These are phyloP conservation scores for Sesia apiformis DNA, from an alignment of 2,888 invertebrate species.

Conservation along the genomic window DNA sequence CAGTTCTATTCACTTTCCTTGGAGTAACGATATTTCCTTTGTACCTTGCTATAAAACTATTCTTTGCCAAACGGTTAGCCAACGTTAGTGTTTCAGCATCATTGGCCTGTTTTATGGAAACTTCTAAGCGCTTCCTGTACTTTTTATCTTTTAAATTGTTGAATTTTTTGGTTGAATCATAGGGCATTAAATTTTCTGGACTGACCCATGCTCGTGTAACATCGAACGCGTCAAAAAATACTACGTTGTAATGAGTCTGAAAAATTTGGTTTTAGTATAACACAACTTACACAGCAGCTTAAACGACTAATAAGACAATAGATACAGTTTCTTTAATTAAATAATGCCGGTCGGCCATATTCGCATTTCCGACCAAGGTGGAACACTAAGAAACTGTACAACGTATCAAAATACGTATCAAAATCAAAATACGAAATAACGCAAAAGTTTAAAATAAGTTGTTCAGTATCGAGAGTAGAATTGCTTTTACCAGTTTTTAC, in stretches of 20 bases:
- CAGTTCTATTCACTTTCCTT: conserved; percentile 33
- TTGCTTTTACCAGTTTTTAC: too few relatives aligned
- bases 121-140: conserved; percentile 36
- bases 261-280: conserved; percentile 15
- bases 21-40: conserved; percentile 48
- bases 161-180: conserved; percentile 25
- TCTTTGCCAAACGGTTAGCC: conserved; percentile 44
- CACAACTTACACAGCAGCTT: too few relatives aligned
- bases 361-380: too few relatives aligned
- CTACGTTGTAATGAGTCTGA: conserved; percentile 72
- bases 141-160: conserved; percentile 19
- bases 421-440: too few relatives aligned
- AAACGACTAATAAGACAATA: too few relatives aligned
- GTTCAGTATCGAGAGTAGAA: too few relatives aligned
- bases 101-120: conserved; percentile 48
- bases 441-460: too few relatives aligned
- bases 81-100: conserved; percentile 45
- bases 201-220: conserved; percentile 64
- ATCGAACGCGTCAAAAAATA: conserved; percentile 60
- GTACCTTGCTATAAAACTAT: conserved; percentile 59
- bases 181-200: conserved; percentile 45
- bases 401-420: too few relatives aligned
- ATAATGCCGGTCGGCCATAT: too few relatives aligned
- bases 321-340: too few relatives aligned
- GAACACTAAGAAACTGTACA: too few relatives aligned